phyloP scores from a whole-genome alignment of 2,888 invertebrate species.

The Anaspis maculata region DNA sequence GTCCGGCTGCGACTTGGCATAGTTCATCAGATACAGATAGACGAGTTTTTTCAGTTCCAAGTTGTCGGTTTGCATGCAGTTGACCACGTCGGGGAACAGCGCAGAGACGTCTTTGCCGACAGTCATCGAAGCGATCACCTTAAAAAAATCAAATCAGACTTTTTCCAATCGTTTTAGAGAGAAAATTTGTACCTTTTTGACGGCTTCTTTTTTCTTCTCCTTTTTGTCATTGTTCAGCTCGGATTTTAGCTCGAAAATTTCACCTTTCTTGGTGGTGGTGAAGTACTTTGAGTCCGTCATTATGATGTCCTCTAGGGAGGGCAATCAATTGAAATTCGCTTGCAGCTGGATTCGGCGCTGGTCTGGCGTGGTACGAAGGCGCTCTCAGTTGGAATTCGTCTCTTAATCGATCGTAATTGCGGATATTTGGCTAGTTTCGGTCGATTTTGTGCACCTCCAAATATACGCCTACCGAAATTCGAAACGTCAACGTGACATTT shows the following conservation, averaged over 20 bases:
- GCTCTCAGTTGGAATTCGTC: too few relatives aligned
- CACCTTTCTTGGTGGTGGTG: conserved; percentile 99
- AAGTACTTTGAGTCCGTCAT: conserved; percentile 99
- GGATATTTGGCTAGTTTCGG: too few relatives aligned
- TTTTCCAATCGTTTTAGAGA: neutral
- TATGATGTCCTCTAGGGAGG: too few relatives aligned
- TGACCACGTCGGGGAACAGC: conserved; percentile 97
- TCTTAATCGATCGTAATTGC: too few relatives aligned
- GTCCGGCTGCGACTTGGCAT: conserved; percentile 99
- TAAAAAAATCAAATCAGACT: too few relatives aligned
- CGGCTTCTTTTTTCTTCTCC: conserved; percentile 98
- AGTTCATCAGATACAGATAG: conserved; percentile 98
- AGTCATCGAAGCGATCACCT: conserved; percentile 99
- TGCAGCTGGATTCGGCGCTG: too few relatives aligned
- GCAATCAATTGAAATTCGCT: too few relatives aligned
- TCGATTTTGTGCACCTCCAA: too few relatives aligned
- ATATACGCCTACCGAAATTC: too few relatives aligned
- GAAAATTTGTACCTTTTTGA: conserved; percentile 77
- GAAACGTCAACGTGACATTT: too few relatives aligned
- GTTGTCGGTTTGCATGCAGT: conserved; percentile 99
- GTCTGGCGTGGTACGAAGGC: too few relatives aligned
- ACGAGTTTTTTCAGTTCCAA: conserved; percentile 97
- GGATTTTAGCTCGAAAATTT: conserved; percentile 98
- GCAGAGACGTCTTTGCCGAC: conserved; percentile 99
- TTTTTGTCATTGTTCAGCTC: conserved; percentile 99